These are phyloP conservation scores for Oreohelix idahoensis DNA, from an alignment of 1,140 invertebrate genomes.

Conservation along the genomic window DNA sequence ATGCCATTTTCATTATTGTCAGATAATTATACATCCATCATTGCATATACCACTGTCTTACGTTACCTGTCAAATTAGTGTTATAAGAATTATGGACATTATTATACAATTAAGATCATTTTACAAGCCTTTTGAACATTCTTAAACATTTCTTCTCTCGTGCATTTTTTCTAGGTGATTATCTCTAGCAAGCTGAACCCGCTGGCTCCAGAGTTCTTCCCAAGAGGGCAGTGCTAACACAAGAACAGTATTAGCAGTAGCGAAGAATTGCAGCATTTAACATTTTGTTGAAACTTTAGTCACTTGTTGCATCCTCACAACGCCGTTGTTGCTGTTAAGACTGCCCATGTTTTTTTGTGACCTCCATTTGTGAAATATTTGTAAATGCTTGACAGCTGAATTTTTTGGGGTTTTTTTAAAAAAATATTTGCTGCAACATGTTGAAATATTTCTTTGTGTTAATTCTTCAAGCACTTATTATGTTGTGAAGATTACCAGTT, in stretches of 20 bases:
- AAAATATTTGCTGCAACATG: slow-evolving; percentile 5
- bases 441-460: not conserved
- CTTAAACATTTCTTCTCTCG: too few species aligned
- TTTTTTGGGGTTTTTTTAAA: not conserved
- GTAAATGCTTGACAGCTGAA: not conserved
- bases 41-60: too few species aligned
- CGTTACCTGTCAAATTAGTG: too few species aligned
- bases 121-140: too few species aligned
- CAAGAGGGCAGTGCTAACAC: slow-evolving; percentile 21
- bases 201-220: slow-evolving; percentile 31
- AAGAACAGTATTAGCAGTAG: not conserved
- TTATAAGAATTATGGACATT: too few species aligned
- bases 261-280: slow-evolving; percentile 1
- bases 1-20: too few species aligned
- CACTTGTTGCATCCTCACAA: not conserved
- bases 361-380: not conserved
- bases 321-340: not conserved
- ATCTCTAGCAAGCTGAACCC: slow-evolving; percentile 35
- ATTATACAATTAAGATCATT: too few species aligned
- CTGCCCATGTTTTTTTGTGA: not conserved
- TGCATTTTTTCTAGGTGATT: slow-evolving; percentile 13
- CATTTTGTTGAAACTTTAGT: not conserved
- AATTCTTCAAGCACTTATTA: too few species aligned
- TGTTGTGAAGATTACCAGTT: too few species aligned
- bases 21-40: too few species aligned